Evolutionary conservation across 2,113 vertebrate species (phyloP).

Genomic region (Varanus komodoensis): DNA sequence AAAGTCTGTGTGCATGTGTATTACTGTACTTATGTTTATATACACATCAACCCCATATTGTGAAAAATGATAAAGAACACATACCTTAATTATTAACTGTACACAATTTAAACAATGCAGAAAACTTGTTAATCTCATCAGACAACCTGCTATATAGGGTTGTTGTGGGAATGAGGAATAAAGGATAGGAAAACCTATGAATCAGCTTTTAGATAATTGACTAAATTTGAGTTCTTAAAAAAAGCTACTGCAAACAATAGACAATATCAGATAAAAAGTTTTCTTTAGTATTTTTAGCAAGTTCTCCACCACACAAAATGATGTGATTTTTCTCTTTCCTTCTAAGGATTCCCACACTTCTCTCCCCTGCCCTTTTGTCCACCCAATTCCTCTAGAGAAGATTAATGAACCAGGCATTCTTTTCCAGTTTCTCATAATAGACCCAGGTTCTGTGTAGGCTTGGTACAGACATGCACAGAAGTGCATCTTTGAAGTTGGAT

Average conservation of each 20-base stretch:
- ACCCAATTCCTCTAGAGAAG: not conserved
- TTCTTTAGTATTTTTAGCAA: not conserved
- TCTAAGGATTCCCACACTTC: not conserved
- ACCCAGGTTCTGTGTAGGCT: not conserved
- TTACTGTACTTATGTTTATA: not conserved
- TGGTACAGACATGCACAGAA: not conserved
- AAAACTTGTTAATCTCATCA: too few relatives aligned
- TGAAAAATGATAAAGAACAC: too few relatives aligned
- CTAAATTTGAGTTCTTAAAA: not conserved
- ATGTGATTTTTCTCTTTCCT: not conserved
- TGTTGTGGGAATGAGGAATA: not conserved
- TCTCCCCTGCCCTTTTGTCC: not conserved
- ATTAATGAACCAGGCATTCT: not conserved
- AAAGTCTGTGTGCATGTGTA: not conserved
- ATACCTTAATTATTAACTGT: not conserved
- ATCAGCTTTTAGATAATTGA: not conserved
- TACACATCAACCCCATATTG: too few relatives aligned
- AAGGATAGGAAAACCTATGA: not conserved
- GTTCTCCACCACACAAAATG: too few relatives aligned
- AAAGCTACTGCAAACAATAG: not conserved
- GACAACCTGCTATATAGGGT: not conserved
- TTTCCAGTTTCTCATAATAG: not conserved
- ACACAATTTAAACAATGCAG: not conserved
- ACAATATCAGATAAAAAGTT: not conserved
- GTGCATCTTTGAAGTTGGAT: not conserved